Percentiles rank a stretch among this genome's conserved stretches.
Conservation (phyloP, 2,113 vertebrate genomes). For the Crotalus viridis region DNA sequence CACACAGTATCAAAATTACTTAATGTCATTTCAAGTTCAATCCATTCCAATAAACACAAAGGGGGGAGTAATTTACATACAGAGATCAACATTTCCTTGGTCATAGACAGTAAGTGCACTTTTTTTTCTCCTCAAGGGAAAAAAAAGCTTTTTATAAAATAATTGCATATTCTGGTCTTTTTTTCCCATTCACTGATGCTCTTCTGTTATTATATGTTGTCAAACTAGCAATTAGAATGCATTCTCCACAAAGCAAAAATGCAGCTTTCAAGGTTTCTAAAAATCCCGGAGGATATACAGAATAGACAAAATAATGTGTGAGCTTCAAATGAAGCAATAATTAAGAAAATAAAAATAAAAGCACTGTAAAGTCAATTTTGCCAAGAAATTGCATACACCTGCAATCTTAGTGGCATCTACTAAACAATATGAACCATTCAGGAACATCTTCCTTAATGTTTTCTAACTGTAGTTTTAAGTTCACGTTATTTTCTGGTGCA, state of each 20-base stretch:
- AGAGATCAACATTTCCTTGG: constrained; percentile 64
- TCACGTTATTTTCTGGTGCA: background rate
- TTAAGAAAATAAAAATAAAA: constrained; percentile 11
- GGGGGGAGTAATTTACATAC: constrained; percentile 62
- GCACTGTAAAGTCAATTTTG: constrained; percentile 16
- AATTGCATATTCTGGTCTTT: constrained; percentile 69
- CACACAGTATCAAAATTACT: constrained; percentile 62
- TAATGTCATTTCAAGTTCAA: constrained; percentile 73
- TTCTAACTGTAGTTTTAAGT: background rate
- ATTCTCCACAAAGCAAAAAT: constrained; percentile 60
- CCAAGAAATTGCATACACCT: constrained; percentile 15
- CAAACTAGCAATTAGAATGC: constrained; percentile 69
- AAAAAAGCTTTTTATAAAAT: constrained; percentile 69
- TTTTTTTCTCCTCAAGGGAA: constrained; percentile 67
- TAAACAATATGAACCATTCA: constrained; percentile 26
- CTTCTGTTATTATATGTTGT: constrained; percentile 68
- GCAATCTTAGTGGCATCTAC: constrained; percentile 12
- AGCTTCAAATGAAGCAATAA: constrained; percentile 24
- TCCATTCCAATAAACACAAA: constrained; percentile 56
- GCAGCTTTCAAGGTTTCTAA: constrained; percentile 56
- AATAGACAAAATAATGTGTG: constrained; percentile 51
- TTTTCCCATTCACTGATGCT: constrained; percentile 59
- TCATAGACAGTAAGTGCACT: constrained; percentile 69
- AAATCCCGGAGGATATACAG: constrained; percentile 53
- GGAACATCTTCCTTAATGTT: background rate